These are phyloP conservation scores for Luscinia megarhynchos DNA, from an alignment of 2,797 vertebrate genomes.

Conservation along the genomic window DNA sequence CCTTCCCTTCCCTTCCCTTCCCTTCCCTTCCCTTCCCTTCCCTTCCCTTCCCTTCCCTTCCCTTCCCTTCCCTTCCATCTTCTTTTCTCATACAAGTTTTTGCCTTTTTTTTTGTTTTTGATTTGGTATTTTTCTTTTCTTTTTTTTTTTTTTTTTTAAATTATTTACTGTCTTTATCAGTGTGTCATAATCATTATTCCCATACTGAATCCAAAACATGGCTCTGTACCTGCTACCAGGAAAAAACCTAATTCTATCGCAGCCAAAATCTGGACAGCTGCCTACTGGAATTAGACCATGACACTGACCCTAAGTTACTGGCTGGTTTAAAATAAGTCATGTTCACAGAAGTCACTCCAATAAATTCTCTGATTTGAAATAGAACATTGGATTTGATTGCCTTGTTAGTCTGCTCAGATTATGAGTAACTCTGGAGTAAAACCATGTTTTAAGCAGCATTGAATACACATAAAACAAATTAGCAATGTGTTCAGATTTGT, in stretches of 20 bases:
- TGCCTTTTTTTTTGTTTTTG: no score
- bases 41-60: no score
- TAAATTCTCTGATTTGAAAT: neutral
- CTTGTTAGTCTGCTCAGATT: neutral
- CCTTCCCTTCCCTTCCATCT: no score
- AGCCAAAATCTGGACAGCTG: neutral
- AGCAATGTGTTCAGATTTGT: neutral
- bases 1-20: no score
- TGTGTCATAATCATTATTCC: neutral
- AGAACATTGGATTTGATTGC: neutral
- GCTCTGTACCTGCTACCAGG: neutral
- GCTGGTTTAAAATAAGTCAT: neutral
- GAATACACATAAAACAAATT: neutral
- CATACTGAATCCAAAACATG: neutral
- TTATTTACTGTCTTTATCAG: no score
- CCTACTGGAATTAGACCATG: neutral
- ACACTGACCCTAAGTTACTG: neutral
- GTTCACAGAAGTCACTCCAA: neutral
- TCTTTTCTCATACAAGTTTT: no score
- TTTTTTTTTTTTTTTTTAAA: no score
- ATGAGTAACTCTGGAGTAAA: neutral
- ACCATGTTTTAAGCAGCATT: accelerated
- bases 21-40: no score
- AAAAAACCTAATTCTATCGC: neutral
- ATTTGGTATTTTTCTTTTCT: no score